Conservation (phyloP, 2,888 invertebrate species). For the Lamproptera curius region DNA sequence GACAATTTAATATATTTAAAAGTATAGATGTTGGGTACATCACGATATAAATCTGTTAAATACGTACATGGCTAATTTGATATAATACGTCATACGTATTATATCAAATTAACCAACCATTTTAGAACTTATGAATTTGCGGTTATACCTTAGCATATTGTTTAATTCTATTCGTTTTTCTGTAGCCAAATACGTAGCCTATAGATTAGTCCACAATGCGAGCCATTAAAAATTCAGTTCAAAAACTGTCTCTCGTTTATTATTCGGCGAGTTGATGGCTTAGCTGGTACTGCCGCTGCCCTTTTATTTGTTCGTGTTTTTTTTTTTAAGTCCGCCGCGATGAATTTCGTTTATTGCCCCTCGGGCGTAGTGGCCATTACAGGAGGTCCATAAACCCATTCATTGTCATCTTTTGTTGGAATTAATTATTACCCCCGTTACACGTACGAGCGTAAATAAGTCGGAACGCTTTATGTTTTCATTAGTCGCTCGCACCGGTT, state of each 20-base stretch:
- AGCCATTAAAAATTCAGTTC: constrained; percentile 36
- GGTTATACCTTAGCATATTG: too few species aligned
- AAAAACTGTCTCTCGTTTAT: constrained; percentile 32
- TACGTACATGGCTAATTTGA: too few species aligned
- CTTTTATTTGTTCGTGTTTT: constrained; percentile 34
- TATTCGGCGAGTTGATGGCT: constrained; percentile 33
- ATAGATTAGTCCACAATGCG: constrained; percentile 33
- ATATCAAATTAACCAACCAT: too few species aligned
- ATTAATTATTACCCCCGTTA: constrained; percentile 5
- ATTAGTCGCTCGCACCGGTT: background rate
- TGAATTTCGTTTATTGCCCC: constrained; percentile 38
- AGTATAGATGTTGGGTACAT: too few species aligned
- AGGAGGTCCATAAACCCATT: constrained; percentile 14
- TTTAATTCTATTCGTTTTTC: too few species aligned
- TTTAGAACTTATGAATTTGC: too few species aligned
- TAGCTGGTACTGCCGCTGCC: constrained; percentile 26
- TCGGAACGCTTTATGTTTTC: background rate
- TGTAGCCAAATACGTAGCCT: constrained; percentile 13
- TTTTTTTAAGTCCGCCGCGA: constrained; percentile 28
- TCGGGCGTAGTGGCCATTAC: constrained; percentile 15
- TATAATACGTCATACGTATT: too few species aligned
- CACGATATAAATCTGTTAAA: too few species aligned
- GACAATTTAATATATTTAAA: too few species aligned
- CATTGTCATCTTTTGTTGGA: constrained; percentile 15
- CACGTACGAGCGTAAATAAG: background rate